phyloP scores from a whole-genome alignment of 2,888 invertebrate genomes.

The Megastigmus dorsalis region DNA sequence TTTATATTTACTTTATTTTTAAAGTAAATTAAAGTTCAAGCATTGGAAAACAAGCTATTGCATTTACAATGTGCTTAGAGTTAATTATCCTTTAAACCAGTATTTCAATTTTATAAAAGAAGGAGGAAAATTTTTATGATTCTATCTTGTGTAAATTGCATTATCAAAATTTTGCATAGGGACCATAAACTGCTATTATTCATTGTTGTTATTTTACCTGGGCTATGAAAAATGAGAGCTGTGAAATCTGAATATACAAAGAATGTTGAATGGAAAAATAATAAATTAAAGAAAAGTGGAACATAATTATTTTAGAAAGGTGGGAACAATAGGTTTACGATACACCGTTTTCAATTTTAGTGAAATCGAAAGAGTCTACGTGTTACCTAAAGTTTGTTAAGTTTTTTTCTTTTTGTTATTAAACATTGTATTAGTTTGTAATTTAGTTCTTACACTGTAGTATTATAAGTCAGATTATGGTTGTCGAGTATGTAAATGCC shows the following conservation, averaged over 20 bases:
- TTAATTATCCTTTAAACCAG: conserved; percentile 15
- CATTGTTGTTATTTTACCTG: conserved; percentile 28
- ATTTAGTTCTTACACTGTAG: conserved; percentile 20
- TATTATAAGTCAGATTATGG: conserved; percentile 11
- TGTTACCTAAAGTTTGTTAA: conserved; percentile 56
- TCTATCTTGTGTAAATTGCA: neutral
- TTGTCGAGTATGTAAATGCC: conserved; percentile 10
- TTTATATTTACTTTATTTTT: too few species aligned
- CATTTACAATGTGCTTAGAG: conserved; percentile 17
- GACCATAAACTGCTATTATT: conserved; percentile 24
- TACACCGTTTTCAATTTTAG: conserved; percentile 39
- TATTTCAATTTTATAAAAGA: conserved; percentile 1
- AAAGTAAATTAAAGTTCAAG: neutral
- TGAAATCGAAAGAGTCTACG: conserved; percentile 46
- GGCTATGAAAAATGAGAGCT: conserved; percentile 47
- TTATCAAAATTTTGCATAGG: conserved; percentile 1
- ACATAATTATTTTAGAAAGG: conserved; percentile 16
- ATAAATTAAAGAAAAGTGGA: conserved; percentile 18
- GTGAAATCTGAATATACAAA: conserved; percentile 43
- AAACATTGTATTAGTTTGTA: conserved; percentile 40
- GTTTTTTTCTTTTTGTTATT: conserved; percentile 54
- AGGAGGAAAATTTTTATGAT: neutral
- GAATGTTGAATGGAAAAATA: conserved; percentile 31
- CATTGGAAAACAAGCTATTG: neutral
- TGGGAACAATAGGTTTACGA: conserved; percentile 40